phyloP scores from a whole-genome alignment of 2,888 invertebrate species.

The Physocephala rufipes region DNA sequence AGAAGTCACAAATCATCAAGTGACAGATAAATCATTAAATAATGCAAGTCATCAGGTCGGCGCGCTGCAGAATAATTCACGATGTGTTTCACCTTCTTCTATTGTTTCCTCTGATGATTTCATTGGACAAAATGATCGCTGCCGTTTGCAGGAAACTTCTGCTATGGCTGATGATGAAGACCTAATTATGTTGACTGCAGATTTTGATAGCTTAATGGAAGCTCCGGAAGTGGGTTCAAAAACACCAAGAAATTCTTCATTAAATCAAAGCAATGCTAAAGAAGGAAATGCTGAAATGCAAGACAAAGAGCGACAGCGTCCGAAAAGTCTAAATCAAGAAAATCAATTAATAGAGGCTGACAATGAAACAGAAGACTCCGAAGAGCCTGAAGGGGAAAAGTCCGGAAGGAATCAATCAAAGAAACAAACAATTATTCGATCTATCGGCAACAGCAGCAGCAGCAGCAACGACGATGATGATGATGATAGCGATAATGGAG shows the following conservation, averaged over 20 bases:
- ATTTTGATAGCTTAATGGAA: slow-evolving; percentile 50
- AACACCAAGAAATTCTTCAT: not conserved
- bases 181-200: slow-evolving; percentile 54
- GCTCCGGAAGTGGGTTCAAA: not conserved
- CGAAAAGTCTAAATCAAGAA: slow-evolving; percentile 51
- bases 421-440: slow-evolving; percentile 54
- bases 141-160: slow-evolving; percentile 52
- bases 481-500: slow-evolving; percentile 38
- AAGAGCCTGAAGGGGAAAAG: slow-evolving; percentile 63
- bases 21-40: not conserved
- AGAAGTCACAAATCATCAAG: not conserved
- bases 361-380: slow-evolving; percentile 70
- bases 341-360: slow-evolving; percentile 63
- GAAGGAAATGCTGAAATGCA: slow-evolving; percentile 44
- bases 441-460: slow-evolving; percentile 51
- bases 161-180: slow-evolving; percentile 59
- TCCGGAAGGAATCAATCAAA: slow-evolving; percentile 50
- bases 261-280: not conserved
- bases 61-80: slow-evolving; percentile 40
- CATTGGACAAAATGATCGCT: slow-evolving; percentile 60
- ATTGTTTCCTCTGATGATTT: slow-evolving; percentile 64
- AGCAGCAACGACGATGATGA: slow-evolving; percentile 51
- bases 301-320: not conserved
- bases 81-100: slow-evolving; percentile 59
- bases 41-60: not conserved